Evolutionary conservation across 2,797 vertebrate species (phyloP).

Genomic region (Prionace glauca): DNA sequence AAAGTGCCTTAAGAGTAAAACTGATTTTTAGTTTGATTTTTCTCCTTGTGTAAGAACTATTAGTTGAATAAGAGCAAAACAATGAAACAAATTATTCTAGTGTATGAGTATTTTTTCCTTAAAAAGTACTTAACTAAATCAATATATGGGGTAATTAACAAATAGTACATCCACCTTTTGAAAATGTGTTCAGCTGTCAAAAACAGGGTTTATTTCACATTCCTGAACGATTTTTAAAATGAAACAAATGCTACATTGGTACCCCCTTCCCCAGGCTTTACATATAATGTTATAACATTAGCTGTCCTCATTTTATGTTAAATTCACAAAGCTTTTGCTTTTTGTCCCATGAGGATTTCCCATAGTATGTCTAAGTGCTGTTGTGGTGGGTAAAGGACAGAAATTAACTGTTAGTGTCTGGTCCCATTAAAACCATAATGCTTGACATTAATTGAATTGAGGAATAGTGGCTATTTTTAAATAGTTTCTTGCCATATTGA

Average conservation of each 20-base stretch:
- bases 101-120: neutral
- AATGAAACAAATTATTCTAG: neutral
- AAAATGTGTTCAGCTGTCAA: neutral
- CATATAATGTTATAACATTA: slow-evolving; percentile 30
- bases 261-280: neutral
- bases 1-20: slow-evolving; percentile 68
- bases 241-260: neutral
- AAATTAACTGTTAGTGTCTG: slow-evolving; percentile 29
- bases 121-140: neutral
- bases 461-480: neutral
- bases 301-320: slow-evolving; percentile 24
- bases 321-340: slow-evolving; percentile 32
- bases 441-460: slow-evolving; percentile 28
- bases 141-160: neutral
- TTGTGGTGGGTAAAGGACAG: slow-evolving; percentile 9
- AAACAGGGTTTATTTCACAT: neutral
- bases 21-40: slow-evolving; percentile 40
- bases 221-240: neutral
- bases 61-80: neutral
- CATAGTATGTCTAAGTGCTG: slow-evolving; percentile 24
- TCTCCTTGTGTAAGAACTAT: neutral
- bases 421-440: slow-evolving; percentile 29
- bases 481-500: slow-evolving; percentile 25
- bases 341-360: slow-evolving; percentile 13
- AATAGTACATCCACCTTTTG: neutral